phyloP scores from a whole-genome alignment of 2,113 vertebrate species.

The Thymallus thymallus region DNA sequence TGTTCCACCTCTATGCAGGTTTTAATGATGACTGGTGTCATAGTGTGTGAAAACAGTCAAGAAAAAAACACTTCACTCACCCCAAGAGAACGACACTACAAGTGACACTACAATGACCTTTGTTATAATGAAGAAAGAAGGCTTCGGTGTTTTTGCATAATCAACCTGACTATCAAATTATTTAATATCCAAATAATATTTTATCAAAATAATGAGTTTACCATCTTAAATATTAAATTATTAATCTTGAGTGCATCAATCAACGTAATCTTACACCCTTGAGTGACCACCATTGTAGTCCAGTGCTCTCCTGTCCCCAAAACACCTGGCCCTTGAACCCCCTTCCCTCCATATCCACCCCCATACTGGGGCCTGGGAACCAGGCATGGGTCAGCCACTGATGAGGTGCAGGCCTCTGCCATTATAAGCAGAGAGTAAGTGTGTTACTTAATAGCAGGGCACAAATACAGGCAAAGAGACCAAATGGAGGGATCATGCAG shows the following conservation, averaged over 20 bases:
- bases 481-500: no score
- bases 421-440: not conserved
- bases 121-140: not conserved
- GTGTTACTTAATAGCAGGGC: not conserved
- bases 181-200: no score
- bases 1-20: not conserved
- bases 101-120: not conserved
- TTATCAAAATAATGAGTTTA: no score
- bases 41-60: not conserved
- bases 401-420: not conserved
- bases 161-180: no score
- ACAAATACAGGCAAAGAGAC: not conserved
- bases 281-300: no score
- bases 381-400: not conserved
- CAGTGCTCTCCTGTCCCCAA: not conserved
- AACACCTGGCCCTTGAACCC: constrained; percentile 1
- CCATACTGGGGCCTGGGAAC: not conserved
- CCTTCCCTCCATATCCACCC: not conserved
- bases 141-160: no score
- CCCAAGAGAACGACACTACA: not conserved
- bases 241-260: no score
- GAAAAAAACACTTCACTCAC: not conserved
- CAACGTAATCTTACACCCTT: no score
- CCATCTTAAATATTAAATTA: no score
- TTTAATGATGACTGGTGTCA: constrained; percentile 10